Conservation (phyloP, 2,797 vertebrate genomes). For the Lophius americanus region DNA sequence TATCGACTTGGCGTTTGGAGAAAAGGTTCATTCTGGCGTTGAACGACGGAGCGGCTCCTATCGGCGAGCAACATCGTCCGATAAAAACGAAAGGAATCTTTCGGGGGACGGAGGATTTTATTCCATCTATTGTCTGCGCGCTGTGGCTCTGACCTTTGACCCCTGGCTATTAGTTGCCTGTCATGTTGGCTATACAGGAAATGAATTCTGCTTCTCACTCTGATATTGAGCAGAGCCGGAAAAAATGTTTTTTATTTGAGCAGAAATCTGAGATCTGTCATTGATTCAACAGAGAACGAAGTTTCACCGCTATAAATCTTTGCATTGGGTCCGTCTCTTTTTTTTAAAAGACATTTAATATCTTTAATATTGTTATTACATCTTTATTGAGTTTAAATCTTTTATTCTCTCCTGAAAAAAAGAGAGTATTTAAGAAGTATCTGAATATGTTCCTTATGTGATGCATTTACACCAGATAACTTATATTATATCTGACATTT, state of each 20-base stretch:
- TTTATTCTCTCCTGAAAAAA: too few species aligned
- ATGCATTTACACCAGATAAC: too few species aligned
- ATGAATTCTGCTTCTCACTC: conserved; percentile 21
- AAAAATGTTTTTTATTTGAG: background rate
- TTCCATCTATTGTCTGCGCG: conserved; percentile 23
- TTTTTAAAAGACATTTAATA: too few species aligned
- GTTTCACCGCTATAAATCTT: too few species aligned
- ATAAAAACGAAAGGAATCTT: conserved; percentile 19
- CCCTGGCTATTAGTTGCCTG: conserved; percentile 5
- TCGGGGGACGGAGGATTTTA: conserved; percentile 21
- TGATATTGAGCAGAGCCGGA: conserved; percentile 10
- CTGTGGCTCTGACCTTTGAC: conserved; percentile 39
- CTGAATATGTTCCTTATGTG: too few species aligned
- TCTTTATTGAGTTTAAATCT: too few species aligned
- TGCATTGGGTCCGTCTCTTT: too few species aligned
- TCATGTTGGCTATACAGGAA: conserved; percentile 31
- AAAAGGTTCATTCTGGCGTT: background rate
- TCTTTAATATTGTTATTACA: too few species aligned
- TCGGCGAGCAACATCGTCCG: background rate
- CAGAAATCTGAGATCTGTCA: too few species aligned
- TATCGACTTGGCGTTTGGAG: background rate
- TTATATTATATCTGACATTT: too few species aligned
- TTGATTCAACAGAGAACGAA: too few species aligned
- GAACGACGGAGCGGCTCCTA: background rate
- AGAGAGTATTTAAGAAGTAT: too few species aligned